A percentile compares a stretch with the other conserved stretches of the same genome.
These are phyloP conservation scores for Opisthograptis luteolata DNA, from an alignment of 2,888 invertebrate genomes.

Conservation along the genomic window DNA sequence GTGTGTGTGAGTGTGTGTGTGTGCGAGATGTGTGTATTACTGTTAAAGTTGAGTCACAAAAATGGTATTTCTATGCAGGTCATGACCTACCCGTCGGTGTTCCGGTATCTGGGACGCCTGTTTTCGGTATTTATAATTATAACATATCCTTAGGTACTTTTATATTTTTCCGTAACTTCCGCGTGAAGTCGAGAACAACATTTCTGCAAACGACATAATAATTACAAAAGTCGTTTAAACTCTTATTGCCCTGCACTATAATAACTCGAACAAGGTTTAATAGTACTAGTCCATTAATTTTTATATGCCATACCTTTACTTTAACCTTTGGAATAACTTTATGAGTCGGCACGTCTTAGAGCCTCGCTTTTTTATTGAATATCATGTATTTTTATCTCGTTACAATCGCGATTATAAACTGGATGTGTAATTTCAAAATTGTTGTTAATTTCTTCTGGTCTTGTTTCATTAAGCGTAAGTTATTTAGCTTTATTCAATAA, in stretches of 20 bases:
- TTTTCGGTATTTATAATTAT: not conserved
- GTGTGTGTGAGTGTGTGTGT: too few relatives aligned
- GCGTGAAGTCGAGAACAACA: not conserved
- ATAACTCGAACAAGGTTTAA: constrained; percentile 20
- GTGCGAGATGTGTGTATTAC: too few relatives aligned
- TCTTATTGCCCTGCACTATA: constrained; percentile 22
- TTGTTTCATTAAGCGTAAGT: too few relatives aligned
- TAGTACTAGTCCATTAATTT: constrained; percentile 20
- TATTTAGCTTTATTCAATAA: too few relatives aligned
- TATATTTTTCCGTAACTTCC: not conserved
- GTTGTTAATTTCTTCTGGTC: not conserved
- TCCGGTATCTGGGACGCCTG: too few relatives aligned
- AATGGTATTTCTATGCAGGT: too few relatives aligned
- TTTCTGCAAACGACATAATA: constrained; percentile 26
- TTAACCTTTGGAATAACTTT: constrained; percentile 18
- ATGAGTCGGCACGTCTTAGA: constrained; percentile 14
- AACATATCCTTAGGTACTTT: not conserved
- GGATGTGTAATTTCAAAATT: not conserved
- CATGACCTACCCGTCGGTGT: too few relatives aligned
- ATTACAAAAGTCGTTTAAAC: constrained; percentile 19
- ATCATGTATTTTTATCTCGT: constrained; percentile 2
- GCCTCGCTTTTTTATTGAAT: constrained; percentile 2
- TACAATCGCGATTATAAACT: not conserved
- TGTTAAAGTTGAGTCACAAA: too few relatives aligned
- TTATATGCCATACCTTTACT: constrained; percentile 10